phyloP scores from a whole-genome alignment of 1,140 invertebrate species.

The Drosophila baimaii region DNA sequence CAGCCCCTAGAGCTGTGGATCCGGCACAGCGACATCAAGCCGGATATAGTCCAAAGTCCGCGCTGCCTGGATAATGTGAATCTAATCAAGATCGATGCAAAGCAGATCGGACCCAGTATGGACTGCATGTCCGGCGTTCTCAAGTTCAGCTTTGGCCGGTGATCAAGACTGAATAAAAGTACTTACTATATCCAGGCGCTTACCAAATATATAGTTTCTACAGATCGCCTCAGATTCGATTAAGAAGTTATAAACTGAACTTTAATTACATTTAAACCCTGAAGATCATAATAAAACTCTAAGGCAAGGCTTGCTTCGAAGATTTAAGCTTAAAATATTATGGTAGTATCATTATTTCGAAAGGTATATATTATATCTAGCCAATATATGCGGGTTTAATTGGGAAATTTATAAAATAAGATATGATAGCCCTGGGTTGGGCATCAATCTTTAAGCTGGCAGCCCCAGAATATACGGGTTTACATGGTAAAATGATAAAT shows the following conservation, averaged over 20 bases:
- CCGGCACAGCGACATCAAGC: constrained; percentile 56
- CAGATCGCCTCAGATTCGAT: background rate
- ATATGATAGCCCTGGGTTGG: background rate
- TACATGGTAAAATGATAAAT: too few relatives aligned
- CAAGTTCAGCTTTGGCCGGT: constrained; percentile 68
- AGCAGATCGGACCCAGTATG: constrained; percentile 30
- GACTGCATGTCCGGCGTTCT: constrained; percentile 63
- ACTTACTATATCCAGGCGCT: background rate
- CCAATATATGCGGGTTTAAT: background rate
- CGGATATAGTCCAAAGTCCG: constrained; percentile 45
- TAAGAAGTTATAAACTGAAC: constrained; percentile 33
- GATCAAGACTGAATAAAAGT: constrained; percentile 29
- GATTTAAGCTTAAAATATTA: background rate
- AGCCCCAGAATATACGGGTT: too few relatives aligned
- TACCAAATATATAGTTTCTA: background rate
- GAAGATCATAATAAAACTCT: constrained; percentile 7
- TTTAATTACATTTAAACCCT: constrained; percentile 1
- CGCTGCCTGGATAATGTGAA: constrained; percentile 52
- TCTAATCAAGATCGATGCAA: constrained; percentile 58
- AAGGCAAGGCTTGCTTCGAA: background rate
- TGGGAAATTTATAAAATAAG: background rate
- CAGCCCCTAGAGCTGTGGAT: constrained; percentile 68
- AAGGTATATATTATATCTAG: background rate
- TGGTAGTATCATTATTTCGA: background rate
- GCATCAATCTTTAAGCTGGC: too few relatives aligned